Conservation (phyloP, 2,888 invertebrate species). For the Euzetes globulus region DNA sequence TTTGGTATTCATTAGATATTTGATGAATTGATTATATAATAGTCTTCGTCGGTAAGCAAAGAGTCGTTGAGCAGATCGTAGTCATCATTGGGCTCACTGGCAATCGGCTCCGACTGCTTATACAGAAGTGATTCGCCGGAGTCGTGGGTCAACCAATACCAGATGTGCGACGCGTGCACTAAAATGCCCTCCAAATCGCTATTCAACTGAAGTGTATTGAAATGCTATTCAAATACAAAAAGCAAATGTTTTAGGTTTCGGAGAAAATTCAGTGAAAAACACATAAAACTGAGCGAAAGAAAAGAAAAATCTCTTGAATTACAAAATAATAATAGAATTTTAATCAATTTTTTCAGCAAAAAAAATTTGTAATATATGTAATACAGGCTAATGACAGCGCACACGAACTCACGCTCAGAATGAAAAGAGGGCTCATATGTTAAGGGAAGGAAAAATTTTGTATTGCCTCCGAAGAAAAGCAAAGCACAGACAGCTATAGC, state of each 20-base stretch:
- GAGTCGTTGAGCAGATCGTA: slow-evolving; percentile 32
- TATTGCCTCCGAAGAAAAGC: neutral
- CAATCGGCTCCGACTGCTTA: slow-evolving; percentile 18
- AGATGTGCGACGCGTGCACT: slow-evolving; percentile 35
- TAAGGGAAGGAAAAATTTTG: neutral
- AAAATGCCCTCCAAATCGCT: slow-evolving; percentile 32
- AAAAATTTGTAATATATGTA: neutral
- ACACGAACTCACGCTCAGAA: slow-evolving; percentile 16
- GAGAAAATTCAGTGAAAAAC: neutral
- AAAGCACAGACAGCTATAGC: neutral
- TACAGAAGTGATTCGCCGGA: slow-evolving; percentile 35
- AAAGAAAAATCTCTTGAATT: neutral
- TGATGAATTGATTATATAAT: slow-evolving; percentile 16
- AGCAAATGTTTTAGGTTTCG: neutral
- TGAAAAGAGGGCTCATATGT: neutral
- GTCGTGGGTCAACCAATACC: slow-evolving; percentile 37
- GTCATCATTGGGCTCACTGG: slow-evolving; percentile 10
- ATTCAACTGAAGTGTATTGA: slow-evolving; percentile 37
- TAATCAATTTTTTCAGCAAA: neutral
- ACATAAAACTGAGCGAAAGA: neutral
- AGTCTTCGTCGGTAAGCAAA: slow-evolving; percentile 11
- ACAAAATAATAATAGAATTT: slow-evolving; percentile 1
- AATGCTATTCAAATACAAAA: slow-evolving; percentile 30
- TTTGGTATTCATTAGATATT: neutral
- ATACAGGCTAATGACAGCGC: slow-evolving; percentile 23